phyloP scores from a whole-genome alignment of 1,140 invertebrate species.

The Bicyclus anynana region DNA sequence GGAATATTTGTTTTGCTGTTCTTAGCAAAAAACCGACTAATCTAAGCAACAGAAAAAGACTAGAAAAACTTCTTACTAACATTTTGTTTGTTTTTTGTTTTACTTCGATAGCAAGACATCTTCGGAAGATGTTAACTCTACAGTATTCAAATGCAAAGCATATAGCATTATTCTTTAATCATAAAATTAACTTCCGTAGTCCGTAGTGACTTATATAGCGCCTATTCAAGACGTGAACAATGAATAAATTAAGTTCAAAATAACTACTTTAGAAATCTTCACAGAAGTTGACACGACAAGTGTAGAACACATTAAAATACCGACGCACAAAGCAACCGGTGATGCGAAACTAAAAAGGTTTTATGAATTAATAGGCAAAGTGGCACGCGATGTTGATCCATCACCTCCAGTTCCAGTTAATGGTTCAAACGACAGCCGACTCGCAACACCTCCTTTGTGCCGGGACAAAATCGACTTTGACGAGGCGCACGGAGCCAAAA shows the following conservation, averaged over 20 bases:
- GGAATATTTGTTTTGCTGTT: too few relatives aligned
- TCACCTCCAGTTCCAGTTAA: slow-evolving; percentile 68
- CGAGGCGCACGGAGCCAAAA: slow-evolving; percentile 65
- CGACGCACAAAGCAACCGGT: slow-evolving; percentile 28
- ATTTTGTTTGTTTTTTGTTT: too few relatives aligned
- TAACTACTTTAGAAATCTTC: not conserved
- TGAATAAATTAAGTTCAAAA: not conserved
- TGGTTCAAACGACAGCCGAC: slow-evolving; percentile 67
- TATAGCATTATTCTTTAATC: too few relatives aligned
- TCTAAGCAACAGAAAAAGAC: too few relatives aligned
- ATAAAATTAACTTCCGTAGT: too few relatives aligned
- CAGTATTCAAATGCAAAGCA: too few relatives aligned
- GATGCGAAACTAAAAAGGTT: slow-evolving; percentile 40
- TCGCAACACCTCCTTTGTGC: slow-evolving; percentile 71
- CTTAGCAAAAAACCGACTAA: too few relatives aligned
- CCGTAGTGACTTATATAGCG: too few relatives aligned
- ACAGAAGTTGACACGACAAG: slow-evolving; percentile 10
- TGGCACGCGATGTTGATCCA: slow-evolving; percentile 50
- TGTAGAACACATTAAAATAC: slow-evolving; percentile 23
- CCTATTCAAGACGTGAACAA: not conserved
- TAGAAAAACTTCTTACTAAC: too few relatives aligned
- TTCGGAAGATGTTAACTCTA: too few relatives aligned
- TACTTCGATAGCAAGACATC: too few relatives aligned
- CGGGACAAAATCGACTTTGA: slow-evolving; percentile 70
- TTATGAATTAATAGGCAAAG: slow-evolving; percentile 50